These are phyloP conservation scores for Atlantisia rogersi DNA, from an alignment of 2,113 vertebrate species.

Conservation along the genomic window DNA sequence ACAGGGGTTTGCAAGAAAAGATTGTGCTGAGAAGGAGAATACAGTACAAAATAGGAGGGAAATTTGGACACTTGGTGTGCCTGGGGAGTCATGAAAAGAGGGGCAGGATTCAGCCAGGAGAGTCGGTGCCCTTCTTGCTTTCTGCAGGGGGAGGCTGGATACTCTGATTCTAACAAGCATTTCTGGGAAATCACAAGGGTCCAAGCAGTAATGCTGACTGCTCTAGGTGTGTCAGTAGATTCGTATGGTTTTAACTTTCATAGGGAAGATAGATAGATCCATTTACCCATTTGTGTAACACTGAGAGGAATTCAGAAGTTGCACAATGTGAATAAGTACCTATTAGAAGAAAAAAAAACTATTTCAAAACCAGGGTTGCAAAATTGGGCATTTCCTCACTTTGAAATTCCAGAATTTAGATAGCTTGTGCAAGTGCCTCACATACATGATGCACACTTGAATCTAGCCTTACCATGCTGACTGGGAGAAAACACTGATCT, in stretches of 20 bases:
- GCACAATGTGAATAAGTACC: neutral
- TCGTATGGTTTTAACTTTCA: neutral
- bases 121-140: fast-evolving
- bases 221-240: neutral
- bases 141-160: neutral
- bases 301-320: neutral
- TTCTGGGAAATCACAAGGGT: neutral
- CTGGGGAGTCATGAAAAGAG: neutral
- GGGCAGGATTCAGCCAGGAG: neutral
- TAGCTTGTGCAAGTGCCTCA: fast-evolving
- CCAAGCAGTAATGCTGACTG: neutral
- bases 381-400: neutral
- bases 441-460: fast-evolving
- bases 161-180: fast-evolving
- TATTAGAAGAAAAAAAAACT: neutral
- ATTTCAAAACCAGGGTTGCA: neutral
- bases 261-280: neutral
- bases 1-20: neutral
- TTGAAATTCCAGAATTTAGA: neutral
- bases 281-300: neutral
- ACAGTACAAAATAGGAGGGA: neutral
- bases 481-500: neutral
- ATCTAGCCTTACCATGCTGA: neutral
- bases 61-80: fast-evolving
- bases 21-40: neutral